Evolutionary conservation across 2,888 invertebrate species (phyloP).

Genomic region (Kuschelorhynchus macadamiae): DNA sequence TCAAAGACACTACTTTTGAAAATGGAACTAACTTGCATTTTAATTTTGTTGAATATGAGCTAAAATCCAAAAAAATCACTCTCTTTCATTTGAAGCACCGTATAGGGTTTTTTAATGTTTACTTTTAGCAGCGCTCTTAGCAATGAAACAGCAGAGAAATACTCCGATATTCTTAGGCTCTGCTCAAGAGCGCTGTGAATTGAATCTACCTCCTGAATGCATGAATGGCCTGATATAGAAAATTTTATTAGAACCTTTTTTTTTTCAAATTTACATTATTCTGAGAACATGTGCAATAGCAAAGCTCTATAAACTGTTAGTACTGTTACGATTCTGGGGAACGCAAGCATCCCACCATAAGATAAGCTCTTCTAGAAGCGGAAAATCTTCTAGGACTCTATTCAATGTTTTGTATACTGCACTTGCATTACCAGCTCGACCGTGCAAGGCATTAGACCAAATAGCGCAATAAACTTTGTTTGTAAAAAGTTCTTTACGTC

Average conservation of each 20-base stretch:
- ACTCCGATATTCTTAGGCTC: not conserved
- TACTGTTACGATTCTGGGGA: conserved; percentile 51
- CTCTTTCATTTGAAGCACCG: not conserved
- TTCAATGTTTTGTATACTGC: conserved; percentile 33
- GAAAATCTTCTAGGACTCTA: conserved; percentile 21
- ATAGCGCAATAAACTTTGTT: not conserved
- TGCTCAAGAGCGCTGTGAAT: conserved; percentile 1
- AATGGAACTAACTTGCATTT: conserved; percentile 2
- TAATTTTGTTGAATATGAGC: not conserved
- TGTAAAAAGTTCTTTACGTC: conserved; percentile 7
- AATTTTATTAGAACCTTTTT: not conserved
- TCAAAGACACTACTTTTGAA: not conserved
- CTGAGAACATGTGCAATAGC: not conserved
- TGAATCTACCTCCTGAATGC: conserved; percentile 6
- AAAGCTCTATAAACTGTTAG: too few species aligned
- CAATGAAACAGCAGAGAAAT: not conserved
- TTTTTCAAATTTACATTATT: too few species aligned
- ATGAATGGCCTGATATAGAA: conserved; percentile 5
- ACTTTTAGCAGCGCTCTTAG: conserved; percentile 2
- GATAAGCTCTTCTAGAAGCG: conserved; percentile 18
- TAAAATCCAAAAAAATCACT: not conserved
- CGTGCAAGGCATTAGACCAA: conserved; percentile 41
- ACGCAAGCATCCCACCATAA: conserved; percentile 51
- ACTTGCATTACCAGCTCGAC: conserved; percentile 48
- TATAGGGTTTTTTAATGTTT: conserved; percentile 1